These are phyloP conservation scores for Arrhamphus sclerolepis DNA, from an alignment of 2,797 vertebrate genomes.

Conservation along the genomic window DNA sequence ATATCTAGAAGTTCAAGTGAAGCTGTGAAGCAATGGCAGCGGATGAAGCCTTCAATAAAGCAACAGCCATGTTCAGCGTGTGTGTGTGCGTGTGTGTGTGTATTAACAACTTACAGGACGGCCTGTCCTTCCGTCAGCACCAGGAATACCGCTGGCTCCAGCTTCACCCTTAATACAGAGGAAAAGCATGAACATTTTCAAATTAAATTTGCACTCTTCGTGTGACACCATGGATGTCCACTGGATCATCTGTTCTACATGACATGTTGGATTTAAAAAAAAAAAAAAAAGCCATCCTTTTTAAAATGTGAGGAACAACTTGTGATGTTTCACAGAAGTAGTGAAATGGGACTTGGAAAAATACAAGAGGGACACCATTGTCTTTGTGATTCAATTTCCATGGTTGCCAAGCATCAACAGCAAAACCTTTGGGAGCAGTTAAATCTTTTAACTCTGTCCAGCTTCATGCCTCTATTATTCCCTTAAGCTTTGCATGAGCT, in stretches of 20 bases:
- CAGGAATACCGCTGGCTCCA: conserved; percentile 86
- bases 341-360: conserved; percentile 30
- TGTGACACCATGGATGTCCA: no score
- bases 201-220: neutral
- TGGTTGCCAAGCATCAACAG: conserved; percentile 54
- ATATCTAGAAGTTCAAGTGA: no score
- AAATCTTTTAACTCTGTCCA: conserved; percentile 34
- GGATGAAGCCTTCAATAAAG: conserved; percentile 4
- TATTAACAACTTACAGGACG: conserved; percentile 85
- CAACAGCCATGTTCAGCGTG: conserved; percentile 4
- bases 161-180: conserved; percentile 85
- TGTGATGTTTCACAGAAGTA: conserved; percentile 30
- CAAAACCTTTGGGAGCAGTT: conserved; percentile 31
- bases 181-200: conserved; percentile 2
- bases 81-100: conserved; percentile 13
- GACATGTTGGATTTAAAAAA: conserved; percentile 14
- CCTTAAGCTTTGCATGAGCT: conserved; percentile 40
- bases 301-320: conserved; percentile 1
- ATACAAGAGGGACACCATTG: conserved; percentile 38
- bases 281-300: conserved; percentile 9
- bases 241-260: neutral
- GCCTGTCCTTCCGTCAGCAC: conserved; percentile 87
- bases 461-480: conserved; percentile 28
- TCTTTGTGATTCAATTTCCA: conserved; percentile 48
- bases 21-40: neutral